A percentile compares a stretch with the other conserved stretches of the same genome.
Conservation (phyloP, 2,797 vertebrate genomes). For the Poliocrania exsul region DNA sequence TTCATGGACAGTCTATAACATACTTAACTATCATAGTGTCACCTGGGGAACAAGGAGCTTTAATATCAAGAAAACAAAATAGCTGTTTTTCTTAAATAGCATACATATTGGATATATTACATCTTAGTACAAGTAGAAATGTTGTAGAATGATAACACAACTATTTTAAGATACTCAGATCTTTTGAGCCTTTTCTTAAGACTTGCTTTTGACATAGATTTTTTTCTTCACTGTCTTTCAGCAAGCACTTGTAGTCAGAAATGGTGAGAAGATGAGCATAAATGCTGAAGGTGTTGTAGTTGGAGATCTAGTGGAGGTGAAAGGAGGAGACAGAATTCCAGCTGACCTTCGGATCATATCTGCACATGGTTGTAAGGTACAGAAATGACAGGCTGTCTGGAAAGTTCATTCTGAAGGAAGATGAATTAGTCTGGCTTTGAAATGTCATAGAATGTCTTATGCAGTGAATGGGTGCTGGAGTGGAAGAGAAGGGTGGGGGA, state of each 20-base stretch:
- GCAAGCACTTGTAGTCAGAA: slow-evolving; percentile 96
- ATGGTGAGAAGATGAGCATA: slow-evolving; percentile 91
- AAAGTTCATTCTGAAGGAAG: background rate
- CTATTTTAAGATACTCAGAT: background rate
- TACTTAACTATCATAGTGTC: background rate
- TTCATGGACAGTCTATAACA: background rate
- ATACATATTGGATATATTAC: background rate
- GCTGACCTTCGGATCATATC: slow-evolving; percentile 91
- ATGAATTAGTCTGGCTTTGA: background rate
- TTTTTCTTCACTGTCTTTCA: slow-evolving; percentile 53
- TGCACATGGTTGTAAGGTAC: slow-evolving; percentile 93
- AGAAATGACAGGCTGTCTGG: background rate
- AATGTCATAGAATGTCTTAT: background rate
- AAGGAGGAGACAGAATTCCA: slow-evolving; percentile 94
- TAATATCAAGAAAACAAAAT: background rate
- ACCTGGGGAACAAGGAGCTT: background rate
- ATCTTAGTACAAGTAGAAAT: background rate
- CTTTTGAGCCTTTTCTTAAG: background rate
- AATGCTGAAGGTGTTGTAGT: slow-evolving; percentile 92
- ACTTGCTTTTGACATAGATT: background rate
- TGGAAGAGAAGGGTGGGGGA: background rate
- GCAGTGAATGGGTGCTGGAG: background rate
- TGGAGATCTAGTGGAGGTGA: slow-evolving; percentile 94
- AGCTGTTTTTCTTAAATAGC: background rate
- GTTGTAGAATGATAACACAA: background rate